phyloP scores from a whole-genome alignment of 2,113 vertebrate genomes.

The Serinus canaria region DNA sequence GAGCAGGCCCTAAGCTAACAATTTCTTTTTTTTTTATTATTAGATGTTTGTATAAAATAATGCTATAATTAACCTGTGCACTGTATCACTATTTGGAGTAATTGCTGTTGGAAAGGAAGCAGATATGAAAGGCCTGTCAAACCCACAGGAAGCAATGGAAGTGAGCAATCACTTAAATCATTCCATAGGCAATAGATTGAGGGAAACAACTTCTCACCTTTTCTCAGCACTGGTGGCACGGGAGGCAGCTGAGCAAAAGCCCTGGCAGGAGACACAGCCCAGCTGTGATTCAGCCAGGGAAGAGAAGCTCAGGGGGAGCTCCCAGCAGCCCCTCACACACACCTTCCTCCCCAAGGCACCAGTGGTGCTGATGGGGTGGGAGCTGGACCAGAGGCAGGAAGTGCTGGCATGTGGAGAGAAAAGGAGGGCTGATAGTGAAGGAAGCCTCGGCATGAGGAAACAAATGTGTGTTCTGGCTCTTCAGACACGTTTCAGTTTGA shows the following conservation, averaged over 20 bases:
- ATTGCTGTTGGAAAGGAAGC: not conserved
- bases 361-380: rapidly evolving
- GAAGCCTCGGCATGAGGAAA: not conserved
- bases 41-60: not conserved
- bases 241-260: not conserved
- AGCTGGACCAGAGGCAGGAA: not conserved
- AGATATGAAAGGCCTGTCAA: rapidly evolving
- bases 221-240: not conserved
- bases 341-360: not conserved
- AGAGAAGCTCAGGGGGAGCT: not conserved
- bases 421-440: not conserved
- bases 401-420: not conserved
- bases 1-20: not conserved
- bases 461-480: not conserved
- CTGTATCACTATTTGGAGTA: not conserved
- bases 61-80: not conserved
- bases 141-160: not conserved
- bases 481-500: rapidly evolving
- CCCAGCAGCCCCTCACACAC: not conserved
- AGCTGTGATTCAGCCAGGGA: not conserved
- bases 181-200: not conserved
- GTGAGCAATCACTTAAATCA: not conserved
- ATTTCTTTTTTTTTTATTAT: not conserved
- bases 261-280: not conserved
- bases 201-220: not conserved